phyloP scores from a whole-genome alignment of 2,888 invertebrate genomes.

The Amiota minor region DNA sequence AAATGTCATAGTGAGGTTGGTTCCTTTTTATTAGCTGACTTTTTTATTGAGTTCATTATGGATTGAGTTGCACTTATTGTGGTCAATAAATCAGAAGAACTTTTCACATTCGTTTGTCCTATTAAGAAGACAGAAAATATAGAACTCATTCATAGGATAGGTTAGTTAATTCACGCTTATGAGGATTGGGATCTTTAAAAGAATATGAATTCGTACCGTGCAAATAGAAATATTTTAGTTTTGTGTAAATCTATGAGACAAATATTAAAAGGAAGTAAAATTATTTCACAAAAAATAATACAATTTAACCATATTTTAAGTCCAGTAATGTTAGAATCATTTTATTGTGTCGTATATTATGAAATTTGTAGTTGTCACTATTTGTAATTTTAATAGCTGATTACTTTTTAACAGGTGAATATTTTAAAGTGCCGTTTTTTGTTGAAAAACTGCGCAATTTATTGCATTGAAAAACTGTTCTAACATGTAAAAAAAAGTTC shows the following conservation, averaged over 20 bases:
- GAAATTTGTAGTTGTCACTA: not conserved
- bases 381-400: no score
- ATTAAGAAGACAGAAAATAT: slow-evolving; percentile 32
- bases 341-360: not conserved
- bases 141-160: not conserved
- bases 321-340: no score
- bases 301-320: no score
- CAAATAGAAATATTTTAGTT: no score
- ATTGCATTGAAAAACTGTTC: not conserved
- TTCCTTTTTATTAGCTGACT: not conserved
- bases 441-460: not conserved
- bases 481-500: no score
- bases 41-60: not conserved
- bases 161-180: not conserved
- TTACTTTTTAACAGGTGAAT: not conserved
- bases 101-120: slow-evolving; percentile 10
- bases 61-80: not conserved
- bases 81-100: not conserved
- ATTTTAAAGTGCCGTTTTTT: not conserved
- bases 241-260: no score
- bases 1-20: no score
- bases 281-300: no score
- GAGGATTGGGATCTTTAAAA: no score
- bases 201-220: no score
- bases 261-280: no score